Evolutionary conservation across 2,113 vertebrate species (phyloP).

Genomic region (Centropristis striata): DNA sequence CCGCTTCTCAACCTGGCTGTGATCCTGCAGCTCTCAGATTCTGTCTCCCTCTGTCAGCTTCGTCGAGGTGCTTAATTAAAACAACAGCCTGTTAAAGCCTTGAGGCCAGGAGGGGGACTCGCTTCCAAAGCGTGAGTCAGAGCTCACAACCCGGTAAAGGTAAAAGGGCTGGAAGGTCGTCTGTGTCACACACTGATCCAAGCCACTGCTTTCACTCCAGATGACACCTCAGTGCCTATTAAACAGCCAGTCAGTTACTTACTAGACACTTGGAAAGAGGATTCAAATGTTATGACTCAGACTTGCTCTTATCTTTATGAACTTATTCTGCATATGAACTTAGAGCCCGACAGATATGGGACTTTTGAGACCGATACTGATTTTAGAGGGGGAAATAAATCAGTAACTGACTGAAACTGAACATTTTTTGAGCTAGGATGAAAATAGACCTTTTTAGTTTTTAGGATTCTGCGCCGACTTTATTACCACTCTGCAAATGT

Average conservation of each 20-base stretch:
- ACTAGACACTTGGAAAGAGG: neutral
- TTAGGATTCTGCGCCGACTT: too few species aligned
- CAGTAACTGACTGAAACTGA: too few species aligned
- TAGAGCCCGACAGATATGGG: too few species aligned
- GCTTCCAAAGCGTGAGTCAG: constrained; percentile 34
- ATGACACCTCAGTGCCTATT: neutral
- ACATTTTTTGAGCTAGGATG: too few species aligned
- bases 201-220: constrained; percentile 4
- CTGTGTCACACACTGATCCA: neutral
- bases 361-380: too few species aligned
- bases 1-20: neutral
- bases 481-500: too few species aligned
- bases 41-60: constrained; percentile 27
- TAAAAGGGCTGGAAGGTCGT: constrained; percentile 11
- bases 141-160: constrained; percentile 12
- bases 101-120: neutral
- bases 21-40: neutral
- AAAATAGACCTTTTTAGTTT: too few species aligned
- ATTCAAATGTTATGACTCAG: too few species aligned
- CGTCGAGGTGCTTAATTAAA: constrained; percentile 62
- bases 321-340: too few species aligned
- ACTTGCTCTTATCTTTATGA: too few species aligned
- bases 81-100: constrained; percentile 54
- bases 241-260: neutral
- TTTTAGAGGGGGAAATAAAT: too few species aligned